Evolutionary conservation across 2,888 invertebrate genomes (phyloP).

Genomic region (Cremastobaeus sp.): DNA sequence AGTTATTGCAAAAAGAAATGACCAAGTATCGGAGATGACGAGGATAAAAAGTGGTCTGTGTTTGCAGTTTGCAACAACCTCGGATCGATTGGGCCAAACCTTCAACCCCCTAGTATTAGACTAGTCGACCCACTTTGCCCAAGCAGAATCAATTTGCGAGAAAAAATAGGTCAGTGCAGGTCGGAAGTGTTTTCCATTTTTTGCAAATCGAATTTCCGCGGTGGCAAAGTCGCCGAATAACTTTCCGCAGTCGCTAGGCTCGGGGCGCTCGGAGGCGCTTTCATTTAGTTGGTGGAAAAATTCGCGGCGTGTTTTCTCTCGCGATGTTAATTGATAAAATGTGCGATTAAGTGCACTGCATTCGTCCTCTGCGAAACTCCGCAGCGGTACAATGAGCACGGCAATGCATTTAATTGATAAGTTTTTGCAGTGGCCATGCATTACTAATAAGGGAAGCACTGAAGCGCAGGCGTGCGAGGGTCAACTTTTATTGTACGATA

Average conservation of each 20-base stretch:
- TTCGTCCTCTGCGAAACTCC: no score
- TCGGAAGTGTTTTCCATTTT: no score
- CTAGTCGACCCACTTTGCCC: slow-evolving; percentile 51
- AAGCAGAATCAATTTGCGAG: slow-evolving; percentile 25
- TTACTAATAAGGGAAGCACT: slow-evolving; percentile 42
- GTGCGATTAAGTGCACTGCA: no score
- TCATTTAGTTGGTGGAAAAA: no score
- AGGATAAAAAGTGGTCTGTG: neutral
- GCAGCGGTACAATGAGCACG: slow-evolving; percentile 1
- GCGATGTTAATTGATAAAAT: no score
- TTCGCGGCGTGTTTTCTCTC: no score
- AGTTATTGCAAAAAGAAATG: neutral
- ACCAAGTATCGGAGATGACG: no score
- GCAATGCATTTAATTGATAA: slow-evolving; percentile 24
- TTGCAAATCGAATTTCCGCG: no score
- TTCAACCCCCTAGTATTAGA: slow-evolving; percentile 50
- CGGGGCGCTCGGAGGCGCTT: no score
- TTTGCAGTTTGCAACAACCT: no score
- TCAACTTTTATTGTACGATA: slow-evolving; percentile 44
- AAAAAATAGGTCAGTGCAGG: slow-evolving; percentile 43
- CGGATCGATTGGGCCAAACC: slow-evolving; percentile 48
- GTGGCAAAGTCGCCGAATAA: no score
- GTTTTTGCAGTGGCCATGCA: slow-evolving; percentile 39
- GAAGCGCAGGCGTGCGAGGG: slow-evolving; percentile 49
- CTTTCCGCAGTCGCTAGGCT: no score